phyloP scores from a whole-genome alignment of 30 jellyfish, hydroid and myxozoan genomes.

The Nemopilema nomurai region DNA sequence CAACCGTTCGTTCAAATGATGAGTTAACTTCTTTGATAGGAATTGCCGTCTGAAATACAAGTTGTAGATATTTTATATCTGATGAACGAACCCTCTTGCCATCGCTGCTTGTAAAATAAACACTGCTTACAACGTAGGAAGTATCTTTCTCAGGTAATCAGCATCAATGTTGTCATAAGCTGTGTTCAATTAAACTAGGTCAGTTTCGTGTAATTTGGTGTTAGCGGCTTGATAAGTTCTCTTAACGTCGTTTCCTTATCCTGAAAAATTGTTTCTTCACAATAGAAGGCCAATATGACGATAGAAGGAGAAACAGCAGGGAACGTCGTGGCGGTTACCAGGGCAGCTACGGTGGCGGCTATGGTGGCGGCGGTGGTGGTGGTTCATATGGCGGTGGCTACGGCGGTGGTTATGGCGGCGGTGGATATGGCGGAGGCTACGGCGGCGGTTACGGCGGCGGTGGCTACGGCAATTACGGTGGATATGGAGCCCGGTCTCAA shows the following conservation, averaged over 20 bases:
- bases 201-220: no score
- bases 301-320: conserved; percentile 47
- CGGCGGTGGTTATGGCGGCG: conserved; percentile 39
- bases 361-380: conserved; percentile 26
- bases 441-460: conserved; percentile 60
- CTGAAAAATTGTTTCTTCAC: no score
- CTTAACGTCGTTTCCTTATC: no score
- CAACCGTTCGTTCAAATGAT: conserved; percentile 30
- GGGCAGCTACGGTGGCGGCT: conserved; percentile 38
- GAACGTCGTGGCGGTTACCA: conserved; percentile 74
- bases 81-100: conserved; percentile 20
- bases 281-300: conserved; percentile 42
- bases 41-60: conserved; percentile 49
- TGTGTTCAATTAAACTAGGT: no score
- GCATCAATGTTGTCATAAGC: not conserved
- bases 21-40: conserved; percentile 47
- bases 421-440: conserved; percentile 52
- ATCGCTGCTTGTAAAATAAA: not conserved
- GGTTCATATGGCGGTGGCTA: no score
- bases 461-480: conserved; percentile 51
- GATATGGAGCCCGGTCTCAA: conserved; percentile 65
- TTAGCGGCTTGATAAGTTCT: no score
- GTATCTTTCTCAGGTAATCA: not conserved
- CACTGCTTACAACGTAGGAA: no score
- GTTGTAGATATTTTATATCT: conserved; percentile 17